Evolutionary conservation across 2,797 vertebrate genomes (phyloP).

Genomic region (Uromys caudimaculatus): DNA sequence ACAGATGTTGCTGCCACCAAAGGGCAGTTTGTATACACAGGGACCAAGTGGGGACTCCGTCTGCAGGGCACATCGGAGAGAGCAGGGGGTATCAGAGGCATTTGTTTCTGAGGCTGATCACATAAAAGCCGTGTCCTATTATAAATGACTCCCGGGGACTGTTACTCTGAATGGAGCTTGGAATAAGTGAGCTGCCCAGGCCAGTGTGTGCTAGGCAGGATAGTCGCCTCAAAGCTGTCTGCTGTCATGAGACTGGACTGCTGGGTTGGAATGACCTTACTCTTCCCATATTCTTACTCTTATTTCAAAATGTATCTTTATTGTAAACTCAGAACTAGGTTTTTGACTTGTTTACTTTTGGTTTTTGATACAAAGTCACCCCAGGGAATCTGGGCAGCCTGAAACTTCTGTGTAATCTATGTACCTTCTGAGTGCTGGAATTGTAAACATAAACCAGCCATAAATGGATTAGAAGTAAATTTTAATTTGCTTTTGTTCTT

Average conservation of each 20-base stretch:
- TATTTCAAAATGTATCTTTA: not conserved
- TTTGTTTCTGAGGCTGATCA: constrained; percentile 53
- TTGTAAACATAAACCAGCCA: not conserved
- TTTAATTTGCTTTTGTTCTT: not conserved
- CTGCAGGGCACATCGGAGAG: constrained; percentile 20
- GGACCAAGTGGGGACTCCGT: constrained; percentile 16
- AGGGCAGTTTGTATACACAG: constrained; percentile 56
- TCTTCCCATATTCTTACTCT: not conserved
- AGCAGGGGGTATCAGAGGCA: not conserved
- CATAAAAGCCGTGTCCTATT: constrained; percentile 1
- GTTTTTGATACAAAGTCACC: not conserved
- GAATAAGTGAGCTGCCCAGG: not conserved
- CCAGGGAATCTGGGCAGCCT: not conserved
- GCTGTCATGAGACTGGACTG: not conserved
- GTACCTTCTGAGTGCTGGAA: not conserved
- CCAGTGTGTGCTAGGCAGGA: not conserved
- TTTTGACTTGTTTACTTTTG: not conserved
- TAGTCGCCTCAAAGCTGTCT: not conserved
- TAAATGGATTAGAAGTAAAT: not conserved
- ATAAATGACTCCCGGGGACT: not conserved
- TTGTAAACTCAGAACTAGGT: constrained; percentile 23
- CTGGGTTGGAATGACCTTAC: not conserved
- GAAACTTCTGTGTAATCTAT: not conserved
- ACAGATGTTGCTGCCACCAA: constrained; percentile 57
- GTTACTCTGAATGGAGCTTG: constrained; percentile 1